phyloP scores from a whole-genome alignment of 2,888 invertebrate genomes.

The Cerastis leucographa region DNA sequence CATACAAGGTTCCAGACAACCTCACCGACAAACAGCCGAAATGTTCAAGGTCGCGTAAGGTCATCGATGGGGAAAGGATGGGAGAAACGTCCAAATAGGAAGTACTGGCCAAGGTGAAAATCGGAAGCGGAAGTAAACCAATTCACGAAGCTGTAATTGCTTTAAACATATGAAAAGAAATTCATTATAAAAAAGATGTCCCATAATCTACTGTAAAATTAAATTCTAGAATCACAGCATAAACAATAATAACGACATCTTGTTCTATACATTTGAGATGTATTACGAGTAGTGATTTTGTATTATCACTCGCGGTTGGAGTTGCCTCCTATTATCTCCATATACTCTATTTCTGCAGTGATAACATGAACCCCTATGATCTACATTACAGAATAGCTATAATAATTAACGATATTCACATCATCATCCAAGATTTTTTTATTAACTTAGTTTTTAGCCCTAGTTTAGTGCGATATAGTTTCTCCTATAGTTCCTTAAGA shows the following conservation, averaged over 20 bases:
- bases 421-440: not conserved
- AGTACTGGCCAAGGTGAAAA: not conserved
- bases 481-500: not conserved
- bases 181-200: not conserved
- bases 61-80: not conserved
- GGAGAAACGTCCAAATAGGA: not conserved
- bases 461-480: not conserved
- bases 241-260: constrained; percentile 31
- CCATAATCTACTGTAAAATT: constrained; percentile 5
- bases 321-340: constrained; percentile 28
- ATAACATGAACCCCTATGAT: constrained; percentile 57
- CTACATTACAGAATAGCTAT: constrained; percentile 30
- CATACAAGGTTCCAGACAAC: too few species aligned
- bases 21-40: not conserved
- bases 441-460: not conserved
- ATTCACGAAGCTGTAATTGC: not conserved
- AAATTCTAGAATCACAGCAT: constrained; percentile 16
- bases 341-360: constrained; percentile 35
- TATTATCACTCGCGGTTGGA: constrained; percentile 42
- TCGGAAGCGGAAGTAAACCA: not conserved
- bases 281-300: constrained; percentile 15
- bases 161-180: not conserved
- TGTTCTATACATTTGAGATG: constrained; percentile 45
- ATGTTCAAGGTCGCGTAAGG: not conserved
- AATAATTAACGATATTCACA: constrained; percentile 14